Base-by-base conservation (phyloP, 1,140 invertebrate genomes). In the Neotoxoptera formosana region DNA sequence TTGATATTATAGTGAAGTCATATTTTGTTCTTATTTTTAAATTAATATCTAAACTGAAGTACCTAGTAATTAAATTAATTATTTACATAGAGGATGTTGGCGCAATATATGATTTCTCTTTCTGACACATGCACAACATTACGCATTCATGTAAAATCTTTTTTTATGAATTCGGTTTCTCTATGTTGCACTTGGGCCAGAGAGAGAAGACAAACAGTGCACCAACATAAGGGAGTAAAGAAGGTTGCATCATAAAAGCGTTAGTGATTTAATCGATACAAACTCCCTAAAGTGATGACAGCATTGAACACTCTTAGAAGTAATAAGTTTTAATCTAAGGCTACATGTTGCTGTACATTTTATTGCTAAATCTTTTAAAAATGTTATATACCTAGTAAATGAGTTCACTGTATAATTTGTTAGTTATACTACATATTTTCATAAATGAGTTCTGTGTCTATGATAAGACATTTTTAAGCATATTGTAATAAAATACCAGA, bases 181-280 rank as follows among this genome's bases (percentile, higher is more conserved):
- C 60, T 76, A 60, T 60, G n/a, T 76, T 17, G 4, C 0, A 23
- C 4, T 14, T n/a, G 8, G 14, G 1, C 4, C n/a, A 76, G 11
- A 20, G 60, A 76, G 30, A 76, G 6, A 34, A n/a, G 17, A n/a
- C 14, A n/a, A 17, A n/a, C 20, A 53, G 14, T n/a, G 11, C 6
- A 6, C n/a, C n/a, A 17, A 76, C 60, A 17, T 17, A 47, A 81
- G 81, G 90, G 81, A 90, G 81, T 92, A 51, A 94, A 94, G 90
- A 94, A 90, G 90, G 36, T 91, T 91, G n/a, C 9, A 84, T 94
- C 89, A 94, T 92, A 7, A 87, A 47, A 94, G 90, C 8, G 41
- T 25, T 87, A 41, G 76, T 86, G 84, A 86, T 94, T 76, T 94
- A 86, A 91, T 91, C 90, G 90, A 90, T 94, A 91, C 90, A 83